Base-by-base conservation (phyloP, 2,888 invertebrate species). In the Druceiella hillmani region DNA sequence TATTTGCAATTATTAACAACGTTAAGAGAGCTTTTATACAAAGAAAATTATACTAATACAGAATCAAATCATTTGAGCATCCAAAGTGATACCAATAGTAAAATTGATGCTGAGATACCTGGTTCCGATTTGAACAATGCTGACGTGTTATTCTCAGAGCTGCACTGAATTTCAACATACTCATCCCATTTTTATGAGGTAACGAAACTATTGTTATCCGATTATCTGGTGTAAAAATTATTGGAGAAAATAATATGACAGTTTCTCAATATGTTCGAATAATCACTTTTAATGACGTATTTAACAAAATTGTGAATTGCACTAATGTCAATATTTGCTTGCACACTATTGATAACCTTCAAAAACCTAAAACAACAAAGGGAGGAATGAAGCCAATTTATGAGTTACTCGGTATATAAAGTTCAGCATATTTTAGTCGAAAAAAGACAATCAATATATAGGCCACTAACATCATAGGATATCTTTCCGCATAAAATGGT, bases 61-160 rank as follows among this genome's bases (percentile, higher is more conserved):
- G 47, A 27, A 47, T 46, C 24, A 46, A 36, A 37, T 30, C 39
- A 49, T 37, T 45, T 39, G 51, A 48, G 22, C n/a, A 20, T 20
- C n/a, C 22, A 20, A 40, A 50, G 47, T 28, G 51, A 15, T 22
- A 50, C 44, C 9, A 41, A 43, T 12, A 50, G 42, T 20, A 9
- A 20, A 20, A 7, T 20, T 7, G 22, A 20, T 20, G n/a, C 22
- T 20, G 22, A 20, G 6, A 20, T 7, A 20, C 6, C 22, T 7
- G 6, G 6, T 20, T n/a, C 22, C 9, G 22, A 20, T 20, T 20
- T n/a, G n/a, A 20, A 20, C 22, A 20, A 9, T n/a, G n/a, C 6
- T n/a, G n/a, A n/a, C 6, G 22, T n/a, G 6, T 20, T n/a, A 20
- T 6, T n/a, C 6, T 7, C 6, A 7, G 6, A 9, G 6, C 9